A percentile compares a stretch with the other conserved stretches of the same genome.
phyloP scores from a whole-genome alignment of 2,797 vertebrate species.

The Tadarida brasiliensis region DNA sequence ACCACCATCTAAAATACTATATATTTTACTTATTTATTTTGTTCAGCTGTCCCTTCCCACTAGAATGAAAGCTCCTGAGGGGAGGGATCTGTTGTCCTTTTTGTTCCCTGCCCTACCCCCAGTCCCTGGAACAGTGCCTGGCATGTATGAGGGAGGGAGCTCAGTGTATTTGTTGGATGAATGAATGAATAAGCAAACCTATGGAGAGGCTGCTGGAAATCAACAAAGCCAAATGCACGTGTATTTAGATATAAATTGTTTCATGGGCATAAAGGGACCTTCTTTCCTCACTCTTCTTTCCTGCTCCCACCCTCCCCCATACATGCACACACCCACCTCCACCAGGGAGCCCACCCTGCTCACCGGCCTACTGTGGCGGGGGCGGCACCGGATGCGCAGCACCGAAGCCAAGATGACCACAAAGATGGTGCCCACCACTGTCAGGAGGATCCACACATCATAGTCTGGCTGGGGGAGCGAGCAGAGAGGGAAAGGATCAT shows the following conservation, averaged over 20 bases:
- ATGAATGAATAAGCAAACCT: background rate
- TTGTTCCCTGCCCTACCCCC: background rate
- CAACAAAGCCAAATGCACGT: background rate
- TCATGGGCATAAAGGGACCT: background rate
- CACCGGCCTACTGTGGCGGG: constrained; percentile 91
- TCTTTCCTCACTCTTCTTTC: background rate
- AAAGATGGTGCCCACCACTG: constrained; percentile 93
- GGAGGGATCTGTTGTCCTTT: background rate
- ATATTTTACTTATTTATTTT: constrained; percentile 34
- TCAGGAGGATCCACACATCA: constrained; percentile 96
- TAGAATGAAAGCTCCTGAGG: constrained; percentile 31
- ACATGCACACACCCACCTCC: background rate
- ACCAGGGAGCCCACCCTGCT: constrained; percentile 28
- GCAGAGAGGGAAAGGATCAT: constrained; percentile 54
- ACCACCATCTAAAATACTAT: background rate
- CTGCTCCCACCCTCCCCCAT: background rate
- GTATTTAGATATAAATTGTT: background rate
- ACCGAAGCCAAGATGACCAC: constrained; percentile 94
- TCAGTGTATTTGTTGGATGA: background rate
- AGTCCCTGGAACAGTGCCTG: background rate
- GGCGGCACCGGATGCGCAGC: constrained; percentile 94
- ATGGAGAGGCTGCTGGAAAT: background rate
- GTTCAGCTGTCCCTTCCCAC: constrained; percentile 7
- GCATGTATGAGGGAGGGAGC: background rate
- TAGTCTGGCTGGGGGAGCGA: constrained; percentile 91